Evolutionary conservation across 2,113 vertebrate genomes (phyloP).

Genomic region (Bolborhynchus lineola): DNA sequence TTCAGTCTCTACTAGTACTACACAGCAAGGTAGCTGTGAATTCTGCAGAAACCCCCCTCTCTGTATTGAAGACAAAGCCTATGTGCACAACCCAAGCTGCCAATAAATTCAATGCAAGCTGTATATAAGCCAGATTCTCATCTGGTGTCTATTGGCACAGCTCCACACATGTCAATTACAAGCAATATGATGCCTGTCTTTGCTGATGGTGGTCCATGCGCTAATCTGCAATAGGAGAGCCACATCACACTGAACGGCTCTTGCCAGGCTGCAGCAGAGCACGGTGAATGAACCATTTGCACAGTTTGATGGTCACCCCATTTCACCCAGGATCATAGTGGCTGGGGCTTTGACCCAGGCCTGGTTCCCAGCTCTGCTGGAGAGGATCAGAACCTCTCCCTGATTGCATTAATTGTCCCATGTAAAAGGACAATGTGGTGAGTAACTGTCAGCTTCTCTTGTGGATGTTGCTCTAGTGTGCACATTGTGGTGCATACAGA

Average conservation of each 20-base stretch:
- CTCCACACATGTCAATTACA: slow-evolving; percentile 9
- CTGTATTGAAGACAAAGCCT: slow-evolving; percentile 2
- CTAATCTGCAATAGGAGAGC: slow-evolving; percentile 7
- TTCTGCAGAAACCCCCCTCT: neutral
- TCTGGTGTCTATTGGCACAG: slow-evolving; percentile 3
- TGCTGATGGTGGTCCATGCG: neutral
- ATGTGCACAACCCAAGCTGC: neutral
- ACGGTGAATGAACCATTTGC: neutral
- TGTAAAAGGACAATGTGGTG: neutral
- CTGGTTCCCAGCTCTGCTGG: neutral
- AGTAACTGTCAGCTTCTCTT: neutral
- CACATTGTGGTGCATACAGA: accelerated
- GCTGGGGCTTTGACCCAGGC: neutral
- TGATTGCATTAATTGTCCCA: neutral
- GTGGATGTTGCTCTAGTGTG: accelerated
- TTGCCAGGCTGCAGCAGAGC: neutral
- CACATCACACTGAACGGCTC: neutral
- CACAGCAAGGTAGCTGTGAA: neutral
- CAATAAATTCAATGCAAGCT: slow-evolving; percentile 22
- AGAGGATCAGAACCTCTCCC: neutral
- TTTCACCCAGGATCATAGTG: neutral
- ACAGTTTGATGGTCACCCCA: accelerated
- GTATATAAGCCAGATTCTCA: slow-evolving; percentile 47
- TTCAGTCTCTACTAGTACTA: neutral
- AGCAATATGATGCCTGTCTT: slow-evolving; percentile 37